These are phyloP conservation scores for Thryonomys swinderianus DNA, from an alignment of 2,113 vertebrate species.

Conservation along the genomic window DNA sequence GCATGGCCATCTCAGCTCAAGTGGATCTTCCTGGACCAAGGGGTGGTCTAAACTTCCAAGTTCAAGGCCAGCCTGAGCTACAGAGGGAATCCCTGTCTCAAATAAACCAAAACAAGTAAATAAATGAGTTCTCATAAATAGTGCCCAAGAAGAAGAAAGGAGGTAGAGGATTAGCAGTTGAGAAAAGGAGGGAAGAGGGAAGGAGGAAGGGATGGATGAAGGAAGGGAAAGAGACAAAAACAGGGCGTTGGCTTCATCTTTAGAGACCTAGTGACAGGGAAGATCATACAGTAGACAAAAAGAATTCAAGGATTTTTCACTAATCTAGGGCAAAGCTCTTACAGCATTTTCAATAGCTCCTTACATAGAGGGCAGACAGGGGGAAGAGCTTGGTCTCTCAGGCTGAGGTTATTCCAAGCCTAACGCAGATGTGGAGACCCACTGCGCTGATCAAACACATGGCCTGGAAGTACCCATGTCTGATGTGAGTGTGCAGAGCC, in stretches of 20 bases:
- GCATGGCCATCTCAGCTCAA: background rate
- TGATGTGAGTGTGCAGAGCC: rapidly evolving
- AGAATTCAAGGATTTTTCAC: background rate
- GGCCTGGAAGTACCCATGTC: rapidly evolving
- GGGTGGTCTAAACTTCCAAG: background rate
- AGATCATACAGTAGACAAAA: background rate
- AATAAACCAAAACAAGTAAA: background rate
- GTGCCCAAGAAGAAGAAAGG: constrained; percentile 43
- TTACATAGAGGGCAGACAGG: background rate
- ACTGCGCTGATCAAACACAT: background rate
- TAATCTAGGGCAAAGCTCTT: background rate
- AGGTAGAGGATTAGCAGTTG: constrained; percentile 56
- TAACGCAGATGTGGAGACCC: background rate
- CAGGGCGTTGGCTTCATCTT: background rate
- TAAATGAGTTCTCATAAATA: background rate
- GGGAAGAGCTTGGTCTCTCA: background rate
- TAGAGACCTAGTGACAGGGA: constrained; percentile 30
- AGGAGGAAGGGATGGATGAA: constrained; percentile 37
- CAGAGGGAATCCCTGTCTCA: background rate
- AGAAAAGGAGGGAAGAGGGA: constrained; percentile 59
- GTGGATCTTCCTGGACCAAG: background rate
- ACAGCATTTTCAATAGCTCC: background rate
- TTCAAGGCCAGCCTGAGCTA: background rate
- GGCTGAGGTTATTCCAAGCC: background rate
- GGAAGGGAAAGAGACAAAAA: constrained; percentile 25